Percentiles rank a stretch among this genome's conserved stretches.
phyloP scores from a whole-genome alignment of 2,888 invertebrate genomes.

The Clepsis dumicolana region DNA sequence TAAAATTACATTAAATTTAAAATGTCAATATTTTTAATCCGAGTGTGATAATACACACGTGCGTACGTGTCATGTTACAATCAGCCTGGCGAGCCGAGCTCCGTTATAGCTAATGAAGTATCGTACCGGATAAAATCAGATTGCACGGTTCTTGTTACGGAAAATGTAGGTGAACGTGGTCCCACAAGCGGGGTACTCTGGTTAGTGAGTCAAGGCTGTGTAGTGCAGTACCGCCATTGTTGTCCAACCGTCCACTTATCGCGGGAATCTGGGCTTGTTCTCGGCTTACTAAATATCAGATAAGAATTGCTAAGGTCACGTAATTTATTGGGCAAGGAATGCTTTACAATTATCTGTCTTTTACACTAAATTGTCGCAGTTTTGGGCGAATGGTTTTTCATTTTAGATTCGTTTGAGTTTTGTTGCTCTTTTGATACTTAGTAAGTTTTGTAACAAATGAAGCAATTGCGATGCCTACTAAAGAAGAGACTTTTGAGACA shows the following conservation, averaged over 20 bases:
- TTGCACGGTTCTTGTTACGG: conserved; percentile 19
- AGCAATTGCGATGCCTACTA: too few species aligned
- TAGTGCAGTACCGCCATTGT: conserved; percentile 38
- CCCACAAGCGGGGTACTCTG: conserved; percentile 25
- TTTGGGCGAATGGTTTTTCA: too few species aligned
- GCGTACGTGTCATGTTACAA: background rate
- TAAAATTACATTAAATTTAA: too few species aligned
- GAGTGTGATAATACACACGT: background rate
- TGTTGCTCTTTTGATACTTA: too few species aligned
- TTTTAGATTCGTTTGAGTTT: too few species aligned
- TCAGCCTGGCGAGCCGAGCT: background rate
- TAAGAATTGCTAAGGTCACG: conserved; percentile 18
- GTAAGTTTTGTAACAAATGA: too few species aligned
- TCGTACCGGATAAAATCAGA: conserved; percentile 1
- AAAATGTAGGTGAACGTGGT: conserved; percentile 33
- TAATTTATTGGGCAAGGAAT: conserved; percentile 4
- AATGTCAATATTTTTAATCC: too few species aligned
- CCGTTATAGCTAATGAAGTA: conserved; percentile 9
- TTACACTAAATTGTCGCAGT: background rate
- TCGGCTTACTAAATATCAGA: conserved; percentile 34
- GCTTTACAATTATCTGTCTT: background rate
- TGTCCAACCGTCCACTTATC: conserved; percentile 43
- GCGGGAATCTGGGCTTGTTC: conserved; percentile 39
- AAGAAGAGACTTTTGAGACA: too few species aligned
- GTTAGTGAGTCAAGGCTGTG: conserved; percentile 43